Evolutionary conservation across 2,888 invertebrate genomes (phyloP), one percentile per base, ranked within the genome.

Genomic region (Ganaspis brasiliensis): DNA sequence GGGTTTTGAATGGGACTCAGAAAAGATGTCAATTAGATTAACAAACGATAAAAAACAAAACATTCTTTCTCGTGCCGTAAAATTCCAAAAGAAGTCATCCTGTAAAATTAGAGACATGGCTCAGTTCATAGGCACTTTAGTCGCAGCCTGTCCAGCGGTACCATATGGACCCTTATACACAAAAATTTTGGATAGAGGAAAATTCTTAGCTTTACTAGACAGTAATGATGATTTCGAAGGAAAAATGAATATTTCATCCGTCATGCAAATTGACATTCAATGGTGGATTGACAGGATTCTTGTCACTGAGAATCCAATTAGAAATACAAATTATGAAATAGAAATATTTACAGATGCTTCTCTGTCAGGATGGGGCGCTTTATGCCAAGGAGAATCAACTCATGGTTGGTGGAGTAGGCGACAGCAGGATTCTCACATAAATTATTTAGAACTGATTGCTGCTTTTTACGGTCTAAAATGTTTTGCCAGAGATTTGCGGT

Each of bases 291-390:
- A 70, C 12, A 76, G 76, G 16, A 67, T 80, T 14, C n/a, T 5
- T 3, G 24, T 40, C 8, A n/a, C 61, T 14, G 12, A 14, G 3
- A 78, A 77, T 74, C 59, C 73, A 52, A 72, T 79, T 67, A 55
- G 76, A 55, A 40, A 21, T 21, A 10, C 63, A 31, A 49, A 61
- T 55, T 80, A 56, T 21, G 19, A 55, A 4, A 45, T 77, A 3
- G 76, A 77, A 57, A 80, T 81, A 5, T 82, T 80, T 21, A 74
- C 78, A 31, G 82, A 83, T 67, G 82, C 84, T 6, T 84, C 80
- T 4, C 19, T 78, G 16, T 76, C 78, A 10, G 83, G 83, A 4
- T 83, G 82, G 82, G 79, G 79, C n/a, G 77, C 72, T 19, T 70
- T 2, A 14, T 74, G 74, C n/a, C n/a, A 73, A 0, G 67, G 12